phyloP scores from a whole-genome alignment of 1,140 invertebrate genomes.

The Nymphalis io region DNA sequence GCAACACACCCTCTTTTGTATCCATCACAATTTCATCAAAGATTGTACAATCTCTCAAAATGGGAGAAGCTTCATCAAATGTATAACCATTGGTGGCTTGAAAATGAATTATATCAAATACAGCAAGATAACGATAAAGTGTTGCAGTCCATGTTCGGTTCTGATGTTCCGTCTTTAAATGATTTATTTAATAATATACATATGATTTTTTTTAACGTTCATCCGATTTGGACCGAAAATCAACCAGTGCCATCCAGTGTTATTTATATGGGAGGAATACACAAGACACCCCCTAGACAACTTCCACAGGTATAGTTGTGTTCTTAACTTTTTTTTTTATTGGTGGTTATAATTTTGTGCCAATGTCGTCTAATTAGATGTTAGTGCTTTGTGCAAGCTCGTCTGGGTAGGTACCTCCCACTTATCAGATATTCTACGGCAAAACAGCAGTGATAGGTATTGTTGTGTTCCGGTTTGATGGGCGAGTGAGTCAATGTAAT shows the following conservation, averaged over 20 bases:
- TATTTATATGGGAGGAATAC: slow-evolving; percentile 75
- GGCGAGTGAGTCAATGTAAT: too few relatives aligned
- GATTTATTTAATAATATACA: slow-evolving; percentile 76
- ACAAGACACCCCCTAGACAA: slow-evolving; percentile 62
- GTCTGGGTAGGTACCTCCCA: too few relatives aligned
- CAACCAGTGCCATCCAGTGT: slow-evolving; percentile 72
- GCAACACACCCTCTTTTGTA: slow-evolving; percentile 25
- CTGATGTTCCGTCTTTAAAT: slow-evolving; percentile 53
- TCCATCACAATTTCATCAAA: slow-evolving; percentile 5
- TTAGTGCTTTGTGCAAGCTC: too few relatives aligned
- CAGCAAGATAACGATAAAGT: slow-evolving; percentile 21
- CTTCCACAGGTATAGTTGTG: slow-evolving; percentile 38
- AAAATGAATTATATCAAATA: slow-evolving; percentile 1
- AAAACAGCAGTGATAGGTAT: too few relatives aligned
- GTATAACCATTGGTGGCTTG: slow-evolving; percentile 31
- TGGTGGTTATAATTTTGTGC: too few relatives aligned
- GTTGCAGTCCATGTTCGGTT: slow-evolving; percentile 54
- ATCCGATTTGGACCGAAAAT: slow-evolving; percentile 66
- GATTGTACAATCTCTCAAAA: slow-evolving; percentile 27
- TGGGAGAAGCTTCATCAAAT: slow-evolving; percentile 48
- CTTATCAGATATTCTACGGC: too few relatives aligned
- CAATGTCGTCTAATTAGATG: too few relatives aligned
- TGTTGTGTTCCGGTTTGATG: neutral
- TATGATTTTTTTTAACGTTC: slow-evolving; percentile 77
- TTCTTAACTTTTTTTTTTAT: too few relatives aligned